Percentiles rank a stretch among this genome's conserved stretches.
Evolutionary conservation across 2,888 invertebrate species (phyloP).

Genomic region (Nomada ruficornis): DNA sequence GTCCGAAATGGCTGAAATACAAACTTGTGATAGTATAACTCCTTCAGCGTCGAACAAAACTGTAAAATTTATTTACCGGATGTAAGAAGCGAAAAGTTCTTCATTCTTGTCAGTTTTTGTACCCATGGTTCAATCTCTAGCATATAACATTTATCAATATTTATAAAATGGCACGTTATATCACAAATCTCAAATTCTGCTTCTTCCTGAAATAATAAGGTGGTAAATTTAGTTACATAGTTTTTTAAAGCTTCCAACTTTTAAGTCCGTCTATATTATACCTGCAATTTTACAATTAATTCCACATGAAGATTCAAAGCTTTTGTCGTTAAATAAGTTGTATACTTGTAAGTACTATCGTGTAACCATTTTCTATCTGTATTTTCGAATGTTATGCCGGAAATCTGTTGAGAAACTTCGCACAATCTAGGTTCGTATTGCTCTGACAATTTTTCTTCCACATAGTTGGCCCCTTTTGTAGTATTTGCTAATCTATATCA

Average conservation of each 20-base stretch:
- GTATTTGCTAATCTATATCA: constrained; percentile 16
- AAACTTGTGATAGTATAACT: not conserved
- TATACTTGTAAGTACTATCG: constrained; percentile 66
- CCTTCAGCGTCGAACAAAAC: not conserved
- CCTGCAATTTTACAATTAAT: constrained; percentile 67
- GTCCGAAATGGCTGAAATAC: constrained; percentile 67
- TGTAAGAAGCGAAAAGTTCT: constrained; percentile 70
- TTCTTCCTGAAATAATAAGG: constrained; percentile 38
- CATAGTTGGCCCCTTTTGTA: not conserved
- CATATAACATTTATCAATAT: constrained; percentile 58
- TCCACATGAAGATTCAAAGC: constrained; percentile 60
- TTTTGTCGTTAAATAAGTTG: constrained; percentile 60
- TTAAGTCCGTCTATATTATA: constrained; percentile 30
- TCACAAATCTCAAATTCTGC: constrained; percentile 60
- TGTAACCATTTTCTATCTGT: constrained; percentile 68
- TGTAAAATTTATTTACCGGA: constrained; percentile 65
- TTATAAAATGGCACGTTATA: constrained; percentile 67
- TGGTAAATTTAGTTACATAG: not conserved
- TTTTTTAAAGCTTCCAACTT: not conserved
- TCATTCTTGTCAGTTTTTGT: constrained; percentile 58
- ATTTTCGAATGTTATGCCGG: constrained; percentile 69
- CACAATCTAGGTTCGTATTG: constrained; percentile 40
- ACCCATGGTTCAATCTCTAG: constrained; percentile 73
- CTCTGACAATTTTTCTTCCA: not conserved
- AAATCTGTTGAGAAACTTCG: constrained; percentile 50